Evolutionary conservation across 64 coral and sea anemone species (phyloP), one percentile per base, ranked within the genome.

Genomic region (Platygyra sinensis): DNA sequence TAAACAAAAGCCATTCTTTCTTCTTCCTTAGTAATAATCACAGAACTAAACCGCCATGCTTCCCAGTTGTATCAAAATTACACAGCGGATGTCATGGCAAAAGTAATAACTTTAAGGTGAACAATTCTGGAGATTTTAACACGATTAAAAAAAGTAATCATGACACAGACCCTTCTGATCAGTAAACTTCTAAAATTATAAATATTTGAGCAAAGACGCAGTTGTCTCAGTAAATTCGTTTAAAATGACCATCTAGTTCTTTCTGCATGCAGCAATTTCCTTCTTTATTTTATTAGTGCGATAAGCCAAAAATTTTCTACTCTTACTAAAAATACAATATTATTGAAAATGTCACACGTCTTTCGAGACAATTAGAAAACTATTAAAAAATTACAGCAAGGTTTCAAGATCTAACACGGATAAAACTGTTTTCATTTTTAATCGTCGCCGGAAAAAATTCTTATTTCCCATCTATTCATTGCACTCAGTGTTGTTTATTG

Each of bases 271-370:
- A 16, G 15, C 11, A 16, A 46, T 46, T 46, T 46, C 42, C 24
- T 65, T 18, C 10, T 77, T 25, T 77, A 11, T 20, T 77, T 50
- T 77, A 77, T 77, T n/a, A 55, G 76, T 79, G 51, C 76, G 55
- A 57, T 5, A 79, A 55, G 49, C 28, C 76, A 79, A 69, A 79
- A 13, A 54, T 79, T 79, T 24, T 77, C 15, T 25, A 79, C 24
- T 55, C 46, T 10, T 30, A 22, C 24, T 79, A 79, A 52, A 55
- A 79, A 79, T 79, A 29, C 76, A 54, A 15, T 38, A 79, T 24
- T 13, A 20, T 77, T 18, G 27, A 54, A 18, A 79, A 54, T 57
- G 24, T 20, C 57, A 79, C 59, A 12, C 20, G 27, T 28, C 13
- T 79, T 30, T 28, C 24, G 24, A 69, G 9, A 27, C 8, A 8